Evolutionary conservation across 2,797 vertebrate species (phyloP), one percentile per base, ranked within the genome.

Genomic region (Pteropus rufus): DNA sequence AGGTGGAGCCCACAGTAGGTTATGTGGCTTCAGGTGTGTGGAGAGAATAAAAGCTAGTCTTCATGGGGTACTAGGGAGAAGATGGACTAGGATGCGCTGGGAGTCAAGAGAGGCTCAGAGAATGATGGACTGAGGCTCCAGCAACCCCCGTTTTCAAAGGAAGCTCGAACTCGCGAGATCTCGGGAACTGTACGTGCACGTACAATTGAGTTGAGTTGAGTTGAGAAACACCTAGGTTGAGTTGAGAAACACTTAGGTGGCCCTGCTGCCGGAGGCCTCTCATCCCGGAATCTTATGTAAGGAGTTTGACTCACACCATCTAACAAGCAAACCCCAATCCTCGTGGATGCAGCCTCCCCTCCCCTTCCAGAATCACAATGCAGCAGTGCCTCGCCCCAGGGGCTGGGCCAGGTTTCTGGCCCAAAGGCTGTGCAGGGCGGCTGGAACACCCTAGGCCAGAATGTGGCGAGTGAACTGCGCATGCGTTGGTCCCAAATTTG

Each of bases 381-480:
- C 23, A 52, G 44, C 19, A n/a, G 34, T 3, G 1, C 7, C 26
- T 64, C 21, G 3, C 21, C n/a, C 24, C 18, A 14, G 19, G 70
- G 16, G 26, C 39, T 24, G 5, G 31, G 8, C 24, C 16, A 31
- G 11, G 24, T 7, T 16, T n/a, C 46, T 29, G 10, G 9, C 8
- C 18, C 18, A 19, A 34, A 44, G 49, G 21, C 54, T 29, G 2
- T 41, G 16, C 11, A 26, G 56, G 7, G 49, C 49, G 41, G 29
- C 52, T 15, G 24, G 7, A 21, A 9, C 24, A 21, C 19, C 4
- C 10, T 0, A 11, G 58, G 49, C 58, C 19, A 15, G 18, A 8
- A 44, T 7, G 12, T 1, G 14, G 11, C 2, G 21, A 24, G 10
- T 1, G 2, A 73, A n/a, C 34, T 64, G 15, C 2, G 0, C 11